A percentile compares a stretch with the other conserved stretches of the same genome.
phyloP scores from a whole-genome alignment of 2,113 vertebrate genomes.

The Brachypodius melanocephalos region DNA sequence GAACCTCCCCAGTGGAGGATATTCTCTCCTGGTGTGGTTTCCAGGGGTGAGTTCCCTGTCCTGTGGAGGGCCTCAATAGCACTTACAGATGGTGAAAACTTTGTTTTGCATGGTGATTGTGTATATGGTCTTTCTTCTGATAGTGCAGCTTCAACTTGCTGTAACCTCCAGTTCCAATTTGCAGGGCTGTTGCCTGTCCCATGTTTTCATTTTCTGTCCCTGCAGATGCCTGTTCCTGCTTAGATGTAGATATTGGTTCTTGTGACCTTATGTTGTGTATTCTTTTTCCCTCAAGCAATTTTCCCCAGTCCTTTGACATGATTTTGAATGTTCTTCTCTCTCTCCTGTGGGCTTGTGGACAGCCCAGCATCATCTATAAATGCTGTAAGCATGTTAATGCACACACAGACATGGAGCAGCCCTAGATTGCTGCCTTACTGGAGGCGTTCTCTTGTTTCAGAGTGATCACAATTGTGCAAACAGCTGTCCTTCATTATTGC shows the following conservation, averaged over 20 bases:
- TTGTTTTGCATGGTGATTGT: not conserved
- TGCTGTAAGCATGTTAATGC: accelerated
- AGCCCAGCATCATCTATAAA: not conserved
- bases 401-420: not conserved
- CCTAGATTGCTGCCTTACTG: not conserved
- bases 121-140: not conserved
- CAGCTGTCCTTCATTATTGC: not conserved
- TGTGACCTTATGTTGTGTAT: not conserved
- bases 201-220: not conserved
- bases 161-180: not conserved
- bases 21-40: not conserved
- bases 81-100: not conserved
- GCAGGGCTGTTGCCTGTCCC: not conserved
- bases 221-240: not conserved
- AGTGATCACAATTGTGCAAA: not conserved
- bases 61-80: not conserved
- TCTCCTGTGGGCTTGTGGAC: not conserved
- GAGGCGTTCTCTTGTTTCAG: not conserved
- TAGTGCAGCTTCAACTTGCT: not conserved
- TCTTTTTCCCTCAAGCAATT: not conserved
- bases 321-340: not conserved
- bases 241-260: not conserved
- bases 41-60: not conserved
- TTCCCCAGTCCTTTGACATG: not conserved
- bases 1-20: not conserved